These are phyloP conservation scores for Electrona antarctica DNA, from an alignment of 2,113 vertebrate genomes.

Conservation along the genomic window DNA sequence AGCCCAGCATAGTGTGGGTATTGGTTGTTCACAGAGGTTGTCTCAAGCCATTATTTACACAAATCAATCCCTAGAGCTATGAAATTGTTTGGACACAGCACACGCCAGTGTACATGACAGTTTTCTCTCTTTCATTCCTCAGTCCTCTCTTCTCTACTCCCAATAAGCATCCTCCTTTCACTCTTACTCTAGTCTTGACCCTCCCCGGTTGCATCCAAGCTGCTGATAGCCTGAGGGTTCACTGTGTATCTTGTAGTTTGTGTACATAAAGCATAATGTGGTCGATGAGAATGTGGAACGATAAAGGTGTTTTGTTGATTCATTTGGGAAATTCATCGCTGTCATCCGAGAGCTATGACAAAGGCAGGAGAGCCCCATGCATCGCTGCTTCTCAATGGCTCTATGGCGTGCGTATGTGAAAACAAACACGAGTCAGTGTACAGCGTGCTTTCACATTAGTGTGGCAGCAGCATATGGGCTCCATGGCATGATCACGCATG, in stretches of 20 bases:
- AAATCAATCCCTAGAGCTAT: slow-evolving; percentile 61
- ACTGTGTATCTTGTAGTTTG: slow-evolving; percentile 7
- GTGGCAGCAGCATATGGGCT: slow-evolving; percentile 13
- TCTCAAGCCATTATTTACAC: slow-evolving; percentile 53
- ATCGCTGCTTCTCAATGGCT: slow-evolving; percentile 20
- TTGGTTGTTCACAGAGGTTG: slow-evolving; percentile 29
- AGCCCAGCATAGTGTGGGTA: slow-evolving; percentile 33
- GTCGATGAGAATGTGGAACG: slow-evolving; percentile 14
- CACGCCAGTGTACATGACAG: slow-evolving; percentile 58
- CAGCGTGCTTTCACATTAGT: slow-evolving; percentile 19
- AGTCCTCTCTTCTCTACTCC: slow-evolving; percentile 32
- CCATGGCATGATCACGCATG: slow-evolving; percentile 17
- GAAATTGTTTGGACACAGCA: slow-evolving; percentile 60
- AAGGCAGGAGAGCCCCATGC: slow-evolving; percentile 22
- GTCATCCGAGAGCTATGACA: slow-evolving; percentile 23
- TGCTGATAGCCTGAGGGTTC: not conserved
- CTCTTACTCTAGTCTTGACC: not conserved
- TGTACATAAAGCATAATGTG: slow-evolving; percentile 13
- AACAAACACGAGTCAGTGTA: slow-evolving; percentile 18
- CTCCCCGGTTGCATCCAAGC: slow-evolving; percentile 14
- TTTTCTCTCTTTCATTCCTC: slow-evolving; percentile 31
- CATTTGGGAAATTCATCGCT: slow-evolving; percentile 32
- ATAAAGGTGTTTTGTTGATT: slow-evolving; percentile 18
- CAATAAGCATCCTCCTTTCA: slow-evolving; percentile 24
- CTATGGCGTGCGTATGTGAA: slow-evolving; percentile 22